These are phyloP conservation scores for Escarpia spicata DNA, from an alignment of 2,888 invertebrate genomes.

Conservation along the genomic window DNA sequence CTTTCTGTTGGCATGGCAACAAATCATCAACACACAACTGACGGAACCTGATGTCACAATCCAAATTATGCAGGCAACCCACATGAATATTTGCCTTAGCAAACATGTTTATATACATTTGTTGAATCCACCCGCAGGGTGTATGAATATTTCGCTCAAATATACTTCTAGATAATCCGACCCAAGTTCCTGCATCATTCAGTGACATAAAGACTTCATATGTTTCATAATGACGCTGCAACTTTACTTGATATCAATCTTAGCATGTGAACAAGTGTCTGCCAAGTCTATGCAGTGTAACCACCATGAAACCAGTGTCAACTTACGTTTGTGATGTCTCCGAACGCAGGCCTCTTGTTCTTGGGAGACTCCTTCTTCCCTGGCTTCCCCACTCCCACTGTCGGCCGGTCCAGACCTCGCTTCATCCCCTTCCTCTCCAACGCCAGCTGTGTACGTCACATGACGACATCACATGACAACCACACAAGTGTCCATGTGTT, in stretches of 20 bases:
- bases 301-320: neutral
- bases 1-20: neutral
- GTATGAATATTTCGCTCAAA: slow-evolving; percentile 3
- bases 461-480: neutral
- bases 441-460: neutral
- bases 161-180: no score
- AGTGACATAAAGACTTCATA: no score
- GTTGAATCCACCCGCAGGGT: no score
- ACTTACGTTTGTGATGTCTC: slow-evolving; percentile 81
- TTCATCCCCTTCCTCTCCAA: neutral
- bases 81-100: no score
- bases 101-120: no score
- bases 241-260: neutral
- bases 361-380: slow-evolving; percentile 22
- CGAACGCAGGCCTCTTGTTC: slow-evolving; percentile 84
- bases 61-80: no score
- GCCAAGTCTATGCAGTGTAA: neutral
- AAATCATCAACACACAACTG: neutral
- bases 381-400: neutral
- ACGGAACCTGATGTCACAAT: no score
- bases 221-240: no score
- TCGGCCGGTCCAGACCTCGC: neutral
- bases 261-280: neutral
- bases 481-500: neutral
- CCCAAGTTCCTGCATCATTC: no score